Evolutionary conservation across 2,113 vertebrate species (phyloP), one percentile per base, ranked within the genome.

Genomic region (Cololabis saira): DNA sequence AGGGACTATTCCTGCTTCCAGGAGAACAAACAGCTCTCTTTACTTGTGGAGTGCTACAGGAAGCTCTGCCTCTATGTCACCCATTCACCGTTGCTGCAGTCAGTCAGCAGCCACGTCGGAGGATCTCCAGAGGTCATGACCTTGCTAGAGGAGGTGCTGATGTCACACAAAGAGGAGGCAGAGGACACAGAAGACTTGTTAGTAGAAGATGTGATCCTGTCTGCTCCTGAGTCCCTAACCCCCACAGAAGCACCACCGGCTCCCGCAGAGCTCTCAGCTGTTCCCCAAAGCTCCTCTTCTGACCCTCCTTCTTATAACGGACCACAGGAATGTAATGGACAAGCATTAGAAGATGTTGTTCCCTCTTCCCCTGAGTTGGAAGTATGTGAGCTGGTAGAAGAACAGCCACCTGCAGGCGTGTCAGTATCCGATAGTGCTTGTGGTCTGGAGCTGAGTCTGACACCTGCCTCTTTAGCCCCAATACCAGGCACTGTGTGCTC

Each of bases 1-100:
- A 97, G 96, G 86, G 96, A 98, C 94, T 95, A 95, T 24, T 94
- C 96, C 77, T 94, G 94, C 86, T 98, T 98, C 87, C 95, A 96
- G 89, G 97, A 98, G 89, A 98, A 97, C 77, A 96, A 95, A 83
- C 96, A 97, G 86, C 92, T 99, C 64, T 95, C 94, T 83, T 93
- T 98, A 84, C 87, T 99, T 41, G 95, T 98, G 84, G 94, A 95
- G 64, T 98, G 96, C 89, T 99, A 99, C 92, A 95, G 95, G 91
- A 97, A 95, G 86, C 94, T 99, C 3, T 98, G 96, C 0, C 94
- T 97, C 76, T 99, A 96, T 71, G 95, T 99, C 74, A 95, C 94
- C 1, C 95, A 96, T 62, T 96, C 96, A 0, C 94, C 96, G 0
- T 79, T 96, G 88, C 94, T 96, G 48, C 94, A 93, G 81, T 94